Base-by-base conservation (phyloP, 2,888 invertebrate species). In the Lasioglossum vierecki region DNA sequence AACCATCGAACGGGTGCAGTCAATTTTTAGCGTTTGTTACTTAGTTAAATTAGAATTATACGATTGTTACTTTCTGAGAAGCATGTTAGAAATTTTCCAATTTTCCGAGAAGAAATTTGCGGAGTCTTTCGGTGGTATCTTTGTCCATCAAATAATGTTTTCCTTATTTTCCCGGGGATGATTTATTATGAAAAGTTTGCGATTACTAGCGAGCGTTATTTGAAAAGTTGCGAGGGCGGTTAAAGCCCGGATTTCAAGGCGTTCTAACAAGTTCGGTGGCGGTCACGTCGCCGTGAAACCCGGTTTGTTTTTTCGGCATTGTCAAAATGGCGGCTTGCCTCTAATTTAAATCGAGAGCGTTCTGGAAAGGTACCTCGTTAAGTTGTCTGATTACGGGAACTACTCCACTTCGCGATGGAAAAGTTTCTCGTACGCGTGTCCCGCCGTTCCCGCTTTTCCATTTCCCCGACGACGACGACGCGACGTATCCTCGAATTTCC, bases 281-380 rank as follows among this genome's bases (percentile, higher is more conserved):
- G 68, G 39, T 46, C 79, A 8, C 44, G 35, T 53, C 53, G 22
- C 22, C 30, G 46, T 8, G n/a, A 26, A 63, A 60, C 44, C 22
- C 26, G 18, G 57, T 77, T 77, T 80, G 74, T 85, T 80, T 80
- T 71, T 74, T 77, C 73, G 35, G 30, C 13, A 15, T n/a, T 44
- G 70, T 46, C 30, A 63, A 77, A 84, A 80, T 22, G 57, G 68
- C 41, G 26, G 57, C 60, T 6, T 13, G 26, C 74, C 63, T 77
- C 68, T 87, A 76, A 87, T 88, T 84, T 87, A 85, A 89, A 87
- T 84, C 44, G 80, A 70, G 76, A 76, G 46, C 49, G 39, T 5
- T 11, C 30, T 73, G 49, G 68, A 15, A 75, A 82, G 81, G 53
- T 79, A 71, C 70, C 76, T 80, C 53, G 79, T 87, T 84, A 84